Evolutionary conservation across 2,888 invertebrate genomes (phyloP), one percentile per base, ranked within the genome.

Genomic region (Malacosoma neustria): DNA sequence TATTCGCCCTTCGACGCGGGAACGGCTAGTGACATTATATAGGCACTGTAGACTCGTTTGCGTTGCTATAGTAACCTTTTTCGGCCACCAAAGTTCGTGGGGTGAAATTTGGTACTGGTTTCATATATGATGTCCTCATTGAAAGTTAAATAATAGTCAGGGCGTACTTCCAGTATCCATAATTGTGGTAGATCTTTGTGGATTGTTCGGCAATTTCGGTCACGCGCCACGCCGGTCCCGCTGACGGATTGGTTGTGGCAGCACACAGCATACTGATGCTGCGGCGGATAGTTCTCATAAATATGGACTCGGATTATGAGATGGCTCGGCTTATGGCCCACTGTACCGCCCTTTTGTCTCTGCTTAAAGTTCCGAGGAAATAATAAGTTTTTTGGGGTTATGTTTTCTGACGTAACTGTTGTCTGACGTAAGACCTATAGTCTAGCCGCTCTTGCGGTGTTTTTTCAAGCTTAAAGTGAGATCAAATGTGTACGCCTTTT

Each of bases 251-350:
- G 72, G 62, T 49, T 50, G 51, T 52, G 51, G 45, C 42, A 54
- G 46, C 51, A 38, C 48, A 49, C 50, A 45, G 72, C 71, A 72
- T 72, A 72, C 71, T 53, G 66, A 72, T 70, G 57, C 46, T 29
- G 34, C 37, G 31, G 49, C 51, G 60, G 63, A 67, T 71, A 70
- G 69, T 69, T 71, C 69, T 71, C 72, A 70, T 68, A 72, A 70
- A 72, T 72, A 73, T 72, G 68, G 58, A 61, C 68, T 54, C 35
- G 71, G 68, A 70, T 73, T 72, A 72, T 70, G 70, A 72, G 67
- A 60, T 61, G 71, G 22, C 22, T 22, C 22, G 67, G 69, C 44
- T 46, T 38, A 38, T 46, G 45, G 48, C 48, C 47, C 48, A 42
- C 48, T 43, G 45, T 22, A 22, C 22, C 22, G 22, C 22, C 22